These are phyloP conservation scores for Cladopsammia gracilis DNA, from an alignment of 64 coral and sea anemone species.

Conservation along the genomic window DNA sequence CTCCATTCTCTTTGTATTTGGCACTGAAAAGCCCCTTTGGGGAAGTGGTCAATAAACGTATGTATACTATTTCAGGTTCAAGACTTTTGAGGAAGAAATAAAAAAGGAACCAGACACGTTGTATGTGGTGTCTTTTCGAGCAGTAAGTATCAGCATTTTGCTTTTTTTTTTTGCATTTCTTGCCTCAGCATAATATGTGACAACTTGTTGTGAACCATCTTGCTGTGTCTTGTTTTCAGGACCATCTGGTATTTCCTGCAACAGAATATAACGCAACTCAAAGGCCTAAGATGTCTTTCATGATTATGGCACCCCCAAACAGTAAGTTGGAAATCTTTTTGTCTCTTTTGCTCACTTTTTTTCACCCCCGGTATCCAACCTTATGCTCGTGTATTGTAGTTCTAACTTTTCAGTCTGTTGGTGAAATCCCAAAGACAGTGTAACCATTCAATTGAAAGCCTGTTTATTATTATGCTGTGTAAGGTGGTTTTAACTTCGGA, in stretches of 20 bases:
- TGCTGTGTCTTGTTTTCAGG: constrained; percentile 51
- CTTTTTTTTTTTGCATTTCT: background rate
- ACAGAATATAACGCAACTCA: constrained; percentile 85
- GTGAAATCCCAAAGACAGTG: too few species aligned
- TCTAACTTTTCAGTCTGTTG: too few species aligned
- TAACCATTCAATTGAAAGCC: too few species aligned
- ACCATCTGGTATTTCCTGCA: constrained; percentile 95
- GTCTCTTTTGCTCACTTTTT: too few species aligned
- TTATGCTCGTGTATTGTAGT: too few species aligned
- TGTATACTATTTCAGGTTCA: constrained; percentile 45
- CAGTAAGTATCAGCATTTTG: constrained; percentile 52
- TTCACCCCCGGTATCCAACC: too few species aligned
- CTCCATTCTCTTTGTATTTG: too few species aligned
- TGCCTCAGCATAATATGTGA: too few species aligned
- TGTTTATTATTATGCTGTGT: too few species aligned
- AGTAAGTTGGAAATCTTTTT: constrained; percentile 48
- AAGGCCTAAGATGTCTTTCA: constrained; percentile 97
- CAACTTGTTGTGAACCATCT: too few species aligned
- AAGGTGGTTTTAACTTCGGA: too few species aligned
- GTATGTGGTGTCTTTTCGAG: constrained; percentile 94
- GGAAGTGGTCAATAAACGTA: too few species aligned
- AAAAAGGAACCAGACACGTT: constrained; percentile 90
- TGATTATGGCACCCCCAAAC: constrained; percentile 91
- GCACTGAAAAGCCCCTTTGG: background rate
- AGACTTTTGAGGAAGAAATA: constrained; percentile 91